Evolutionary conservation across 2,113 vertebrate species (phyloP), one percentile per base, ranked within the genome.

Genomic region (Misgurnus anguillicaudatus): DNA sequence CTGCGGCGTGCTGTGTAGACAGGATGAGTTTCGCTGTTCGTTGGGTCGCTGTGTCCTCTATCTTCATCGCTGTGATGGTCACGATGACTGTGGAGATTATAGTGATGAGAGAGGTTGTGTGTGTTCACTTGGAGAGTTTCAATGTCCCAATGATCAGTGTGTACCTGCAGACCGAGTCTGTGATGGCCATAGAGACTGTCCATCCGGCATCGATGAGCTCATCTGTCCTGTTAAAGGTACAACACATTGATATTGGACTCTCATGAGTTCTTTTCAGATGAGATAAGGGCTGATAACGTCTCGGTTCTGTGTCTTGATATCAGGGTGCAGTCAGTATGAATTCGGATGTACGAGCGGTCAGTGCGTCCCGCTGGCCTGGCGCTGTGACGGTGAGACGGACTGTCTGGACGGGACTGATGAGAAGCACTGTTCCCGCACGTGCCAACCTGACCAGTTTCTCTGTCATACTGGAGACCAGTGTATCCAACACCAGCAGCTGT

Each of bases 321-420:
- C 84, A 70, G 85, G 53, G 0, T 97, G 95, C 8, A 89, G 93
- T 68, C 89, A 84, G 2, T 87, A 87, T 0, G 95, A 95, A 75
- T 95, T 95, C 3, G 68, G 21, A 8, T 96, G 96, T 45, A 47
- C 77, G n/a, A 90, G 90, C 0, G 90, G 92, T 0, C 93, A 93
- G 78, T 96, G 96, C 68, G 83, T 90, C 4, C 95, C 95, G 0
- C 87, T 87, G 71, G 94, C 93, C 3, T 97, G 97, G 97, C 91
- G 83, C 7, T 98, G 96, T 5, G 95, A 98, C 0, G 83, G 90
- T 0, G 95, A 98, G 83, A 94, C 94, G 0, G 95, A 98, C 88
- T 96, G 95, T 80, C 9, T 74, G 2, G 94, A 96, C 0, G 92
- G 89, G 6, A 94, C 92, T 1, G 96, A 98, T 2, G 95, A 98